A percentile compares a stretch with the other conserved stretches of the same genome.
Evolutionary conservation across 2,888 invertebrate species (phyloP).

Genomic region (Teleiodes luculella): DNA sequence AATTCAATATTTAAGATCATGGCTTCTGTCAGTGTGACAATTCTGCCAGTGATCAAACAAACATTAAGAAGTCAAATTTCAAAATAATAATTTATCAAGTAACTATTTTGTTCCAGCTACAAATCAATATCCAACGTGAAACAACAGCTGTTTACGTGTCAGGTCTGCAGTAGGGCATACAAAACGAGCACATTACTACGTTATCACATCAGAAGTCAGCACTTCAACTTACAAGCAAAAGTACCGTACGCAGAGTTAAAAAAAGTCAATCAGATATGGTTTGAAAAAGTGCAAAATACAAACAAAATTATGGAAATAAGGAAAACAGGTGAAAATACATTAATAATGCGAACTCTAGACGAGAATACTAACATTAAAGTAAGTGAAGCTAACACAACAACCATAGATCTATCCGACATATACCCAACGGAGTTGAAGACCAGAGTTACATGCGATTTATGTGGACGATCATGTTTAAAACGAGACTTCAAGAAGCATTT

Average conservation of each 20-base stretch:
- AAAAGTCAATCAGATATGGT: slow-evolving; percentile 52
- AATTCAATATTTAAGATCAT: too few species aligned
- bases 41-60: too few species aligned
- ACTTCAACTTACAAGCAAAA: slow-evolving; percentile 43
- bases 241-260: slow-evolving; percentile 34
- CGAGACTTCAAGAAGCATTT: slow-evolving; percentile 27
- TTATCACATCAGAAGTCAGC: slow-evolving; percentile 44
- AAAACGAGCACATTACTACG: slow-evolving; percentile 25
- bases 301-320: slow-evolving; percentile 44
- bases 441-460: slow-evolving; percentile 21
- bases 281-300: slow-evolving; percentile 47
- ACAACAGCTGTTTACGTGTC: slow-evolving; percentile 27
- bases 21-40: too few species aligned
- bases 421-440: slow-evolving; percentile 26
- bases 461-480: slow-evolving; percentile 16
- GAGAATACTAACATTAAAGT: slow-evolving; percentile 31
- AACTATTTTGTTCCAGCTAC: slow-evolving; percentile 10
- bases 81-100: neutral
- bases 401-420: slow-evolving; percentile 33
- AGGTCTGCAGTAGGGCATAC: slow-evolving; percentile 37
- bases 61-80: too few species aligned
- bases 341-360: slow-evolving; percentile 39
- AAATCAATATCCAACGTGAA: slow-evolving; percentile 7
- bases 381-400: slow-evolving; percentile 23
- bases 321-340: slow-evolving; percentile 38